Evolutionary conservation across 2,797 vertebrate genomes (phyloP).

Genomic region (Mormyrus proboscirostris): DNA sequence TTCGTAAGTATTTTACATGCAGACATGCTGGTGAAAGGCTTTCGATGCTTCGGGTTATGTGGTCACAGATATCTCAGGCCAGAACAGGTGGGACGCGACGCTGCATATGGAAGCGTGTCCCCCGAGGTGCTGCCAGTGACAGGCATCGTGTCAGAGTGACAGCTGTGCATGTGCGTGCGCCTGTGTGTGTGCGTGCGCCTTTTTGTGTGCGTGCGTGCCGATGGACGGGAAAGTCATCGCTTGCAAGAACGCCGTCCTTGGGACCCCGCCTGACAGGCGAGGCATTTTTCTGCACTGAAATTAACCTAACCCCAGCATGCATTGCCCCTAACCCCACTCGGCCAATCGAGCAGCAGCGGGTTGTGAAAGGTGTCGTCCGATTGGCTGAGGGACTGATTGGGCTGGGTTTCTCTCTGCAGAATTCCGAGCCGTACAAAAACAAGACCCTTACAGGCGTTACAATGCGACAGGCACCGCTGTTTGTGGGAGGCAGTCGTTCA

Average conservation of each 20-base stretch:
- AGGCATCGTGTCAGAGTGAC: constrained; percentile 17
- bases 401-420: not conserved
- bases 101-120: not conserved
- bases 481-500: not conserved
- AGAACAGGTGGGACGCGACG: not conserved
- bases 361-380: not conserved
- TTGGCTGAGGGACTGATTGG: not conserved
- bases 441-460: not conserved
- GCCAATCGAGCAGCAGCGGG: not conserved
- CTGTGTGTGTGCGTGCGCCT: constrained; percentile 23
- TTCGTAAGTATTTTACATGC: not conserved
- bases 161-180: constrained; percentile 32
- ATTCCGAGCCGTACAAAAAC: not conserved
- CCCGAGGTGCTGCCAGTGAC: not conserved
- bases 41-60: not conserved
- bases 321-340: not conserved
- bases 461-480: not conserved
- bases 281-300: constrained; percentile 4
- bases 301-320: not conserved
- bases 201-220: constrained; percentile 21
- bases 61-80: not conserved
- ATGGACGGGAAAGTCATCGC: constrained; percentile 12
- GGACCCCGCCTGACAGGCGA: not conserved
- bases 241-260: not conserved
- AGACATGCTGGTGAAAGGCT: not conserved